These are phyloP conservation scores for Tubulanus polymorphus DNA, from an alignment of 2,888 invertebrate species.

Conservation along the genomic window DNA sequence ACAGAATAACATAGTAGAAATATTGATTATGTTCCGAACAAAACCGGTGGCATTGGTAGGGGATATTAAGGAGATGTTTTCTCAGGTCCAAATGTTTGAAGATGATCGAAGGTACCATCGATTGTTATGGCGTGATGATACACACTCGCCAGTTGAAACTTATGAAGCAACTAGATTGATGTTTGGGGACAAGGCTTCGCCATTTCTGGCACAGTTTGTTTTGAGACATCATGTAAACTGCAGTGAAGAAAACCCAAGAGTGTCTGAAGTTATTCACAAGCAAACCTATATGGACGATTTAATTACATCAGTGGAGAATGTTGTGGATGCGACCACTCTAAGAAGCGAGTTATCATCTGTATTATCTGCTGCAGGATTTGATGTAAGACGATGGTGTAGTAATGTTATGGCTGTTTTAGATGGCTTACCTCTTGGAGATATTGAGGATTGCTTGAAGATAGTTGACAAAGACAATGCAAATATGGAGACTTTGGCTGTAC, in stretches of 20 bases:
- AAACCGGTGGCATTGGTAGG: conserved; percentile 8
- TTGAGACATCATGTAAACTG: conserved; percentile 7
- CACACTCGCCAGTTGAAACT: background rate
- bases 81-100: conserved; percentile 6
- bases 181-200: conserved; percentile 8
- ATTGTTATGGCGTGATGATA: conserved; percentile 12
- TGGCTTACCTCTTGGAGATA: background rate
- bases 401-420: conserved; percentile 1
- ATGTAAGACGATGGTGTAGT: conserved; percentile 5
- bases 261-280: conserved; percentile 7
- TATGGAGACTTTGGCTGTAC: conserved; percentile 3
- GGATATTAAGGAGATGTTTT: conserved; percentile 14
- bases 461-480: background rate
- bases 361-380: background rate
- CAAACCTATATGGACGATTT: conserved; percentile 14
- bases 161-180: conserved; percentile 11
- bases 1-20: conserved; percentile 5
- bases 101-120: conserved; percentile 7
- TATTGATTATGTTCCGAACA: conserved; percentile 5
- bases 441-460: conserved; percentile 3
- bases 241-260: conserved; percentile 1
- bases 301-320: conserved; percentile 3
- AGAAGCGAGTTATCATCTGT: conserved; percentile 1
- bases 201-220: conserved; percentile 13
- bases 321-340: background rate